Conservation (phyloP, 2,888 invertebrate species). For the Dolichomitus sp. region DNA sequence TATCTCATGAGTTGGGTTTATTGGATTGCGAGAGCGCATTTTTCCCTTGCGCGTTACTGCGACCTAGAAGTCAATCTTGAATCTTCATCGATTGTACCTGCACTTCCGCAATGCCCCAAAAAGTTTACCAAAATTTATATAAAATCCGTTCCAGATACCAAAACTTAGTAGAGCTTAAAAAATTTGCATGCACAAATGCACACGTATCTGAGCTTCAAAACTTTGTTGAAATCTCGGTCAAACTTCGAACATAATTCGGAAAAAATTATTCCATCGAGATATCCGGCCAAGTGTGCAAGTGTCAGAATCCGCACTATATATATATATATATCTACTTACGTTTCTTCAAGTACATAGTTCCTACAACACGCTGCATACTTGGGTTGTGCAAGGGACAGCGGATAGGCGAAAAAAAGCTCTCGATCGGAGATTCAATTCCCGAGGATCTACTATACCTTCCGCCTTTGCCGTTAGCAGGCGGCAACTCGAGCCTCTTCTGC, state of each 20-base stretch:
- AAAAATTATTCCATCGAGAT: slow-evolving; percentile 51
- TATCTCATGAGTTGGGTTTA: too few species aligned
- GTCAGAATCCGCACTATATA: slow-evolving; percentile 5
- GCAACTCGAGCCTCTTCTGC: slow-evolving; percentile 38
- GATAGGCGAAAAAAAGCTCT: slow-evolving; percentile 13
- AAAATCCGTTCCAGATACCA: not conserved
- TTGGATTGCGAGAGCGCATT: too few species aligned
- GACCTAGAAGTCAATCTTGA: not conserved
- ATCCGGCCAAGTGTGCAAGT: not conserved
- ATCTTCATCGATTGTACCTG: not conserved
- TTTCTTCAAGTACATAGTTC: not conserved
- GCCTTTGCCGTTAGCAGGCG: slow-evolving; percentile 27
- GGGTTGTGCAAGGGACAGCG: slow-evolving; percentile 41
- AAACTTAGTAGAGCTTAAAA: not conserved
- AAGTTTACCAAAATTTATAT: not conserved
- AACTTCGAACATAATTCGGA: slow-evolving; percentile 17
- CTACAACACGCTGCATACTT: not conserved
- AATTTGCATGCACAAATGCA: slow-evolving; percentile 3
- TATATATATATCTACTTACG: not conserved
- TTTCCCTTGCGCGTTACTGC: not conserved
- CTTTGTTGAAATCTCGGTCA: slow-evolving; percentile 38
- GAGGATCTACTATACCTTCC: slow-evolving; percentile 54
- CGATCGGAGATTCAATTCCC: slow-evolving; percentile 59
- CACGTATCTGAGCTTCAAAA: not conserved
- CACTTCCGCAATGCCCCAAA: not conserved